phyloP scores from a whole-genome alignment of 1,140 invertebrate genomes.

The Pinna nobilis region DNA sequence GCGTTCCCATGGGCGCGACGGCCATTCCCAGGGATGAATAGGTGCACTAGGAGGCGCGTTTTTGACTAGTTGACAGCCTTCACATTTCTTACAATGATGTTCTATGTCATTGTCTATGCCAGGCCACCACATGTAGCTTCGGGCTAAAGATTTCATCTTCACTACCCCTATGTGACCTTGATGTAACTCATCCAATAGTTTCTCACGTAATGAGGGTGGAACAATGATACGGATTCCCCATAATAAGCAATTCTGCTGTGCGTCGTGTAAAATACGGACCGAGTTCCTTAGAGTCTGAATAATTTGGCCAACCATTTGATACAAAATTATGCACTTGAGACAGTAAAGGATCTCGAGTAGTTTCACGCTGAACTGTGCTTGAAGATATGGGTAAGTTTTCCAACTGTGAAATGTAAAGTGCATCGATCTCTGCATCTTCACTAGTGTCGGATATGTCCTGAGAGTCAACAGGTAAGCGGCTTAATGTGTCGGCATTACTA shows the following conservation, averaged over 20 bases:
- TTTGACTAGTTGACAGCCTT: slow-evolving; percentile 62
- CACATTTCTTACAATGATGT: slow-evolving; percentile 71
- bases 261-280: slow-evolving; percentile 33
- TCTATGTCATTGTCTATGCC: slow-evolving; percentile 75
- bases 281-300: slow-evolving; percentile 2
- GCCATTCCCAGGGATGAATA: slow-evolving; percentile 48
- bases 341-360: background rate
- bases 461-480: slow-evolving; percentile 26
- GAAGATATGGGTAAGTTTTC: slow-evolving; percentile 5
- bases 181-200: slow-evolving; percentile 74
- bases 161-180: slow-evolving; percentile 76
- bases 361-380: slow-evolving; percentile 5
- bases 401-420: background rate
- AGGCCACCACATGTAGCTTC: slow-evolving; percentile 77
- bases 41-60: slow-evolving; percentile 31
- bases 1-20: slow-evolving; percentile 33
- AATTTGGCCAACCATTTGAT: background rate
- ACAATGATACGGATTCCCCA: slow-evolving; percentile 63
- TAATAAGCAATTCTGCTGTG: slow-evolving; percentile 43
- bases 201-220: slow-evolving; percentile 69
- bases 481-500: slow-evolving; percentile 46
- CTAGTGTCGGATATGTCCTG: background rate
- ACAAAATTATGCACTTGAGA: background rate
- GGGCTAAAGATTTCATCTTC: slow-evolving; percentile 77
- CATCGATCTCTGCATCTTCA: slow-evolving; percentile 2